phyloP scores from a whole-genome alignment of 2,888 invertebrate species.

The Scaptomyza flava region DNA sequence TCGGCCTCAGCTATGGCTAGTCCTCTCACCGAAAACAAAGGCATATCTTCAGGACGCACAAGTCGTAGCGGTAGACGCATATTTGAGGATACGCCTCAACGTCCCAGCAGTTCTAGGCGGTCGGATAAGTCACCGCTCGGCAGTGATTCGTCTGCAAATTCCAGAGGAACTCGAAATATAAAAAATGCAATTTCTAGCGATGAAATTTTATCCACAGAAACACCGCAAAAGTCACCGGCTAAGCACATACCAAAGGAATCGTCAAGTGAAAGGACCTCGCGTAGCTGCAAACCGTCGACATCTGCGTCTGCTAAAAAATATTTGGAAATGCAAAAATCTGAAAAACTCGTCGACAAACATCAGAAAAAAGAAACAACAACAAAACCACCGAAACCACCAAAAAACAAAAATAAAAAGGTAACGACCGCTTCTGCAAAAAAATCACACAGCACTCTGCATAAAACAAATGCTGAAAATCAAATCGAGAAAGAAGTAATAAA shows the following conservation, averaged over 20 bases:
- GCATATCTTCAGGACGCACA: constrained; percentile 3
- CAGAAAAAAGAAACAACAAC: neutral
- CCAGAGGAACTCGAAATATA: neutral
- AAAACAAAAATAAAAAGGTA: neutral
- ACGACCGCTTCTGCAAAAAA: neutral
- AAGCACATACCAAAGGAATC: neutral
- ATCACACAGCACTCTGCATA: neutral
- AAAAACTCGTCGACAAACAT: neutral
- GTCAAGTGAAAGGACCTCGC: neutral
- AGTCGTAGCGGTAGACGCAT: constrained; percentile 26
- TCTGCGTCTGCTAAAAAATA: neutral
- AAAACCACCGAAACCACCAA: neutral
- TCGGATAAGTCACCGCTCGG: constrained; percentile 6
- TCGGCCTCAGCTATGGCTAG: constrained; percentile 2
- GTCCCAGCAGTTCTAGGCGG: constrained; percentile 30
- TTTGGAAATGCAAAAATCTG: neutral
- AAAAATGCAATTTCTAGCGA: neutral
- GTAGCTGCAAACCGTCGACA: constrained; percentile 6
- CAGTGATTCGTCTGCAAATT: constrained; percentile 6
- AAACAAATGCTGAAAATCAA: neutral
- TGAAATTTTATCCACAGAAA: neutral
- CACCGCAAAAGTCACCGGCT: neutral
- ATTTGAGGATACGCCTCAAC: neutral
- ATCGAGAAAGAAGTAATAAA: neutral
- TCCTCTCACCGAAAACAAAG: neutral